Evolutionary conservation across 2,113 vertebrate species (phyloP), one percentile per base, ranked within the genome.

Genomic region (Ranitomeya variabilis): DNA sequence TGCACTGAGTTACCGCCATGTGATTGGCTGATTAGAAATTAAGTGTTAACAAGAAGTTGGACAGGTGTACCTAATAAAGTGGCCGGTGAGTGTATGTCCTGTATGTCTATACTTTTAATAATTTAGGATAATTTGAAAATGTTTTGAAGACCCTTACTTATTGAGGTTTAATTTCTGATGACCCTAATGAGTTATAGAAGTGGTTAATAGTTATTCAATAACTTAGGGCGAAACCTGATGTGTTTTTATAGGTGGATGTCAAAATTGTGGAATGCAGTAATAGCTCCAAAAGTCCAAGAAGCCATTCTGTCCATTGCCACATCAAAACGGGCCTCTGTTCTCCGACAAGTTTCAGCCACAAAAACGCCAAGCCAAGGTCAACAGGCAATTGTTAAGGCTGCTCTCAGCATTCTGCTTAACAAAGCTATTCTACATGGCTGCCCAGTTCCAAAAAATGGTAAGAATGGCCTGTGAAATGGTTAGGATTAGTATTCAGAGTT

Each of bases 391-490:
- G 96, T 98, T 66, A 98, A 96, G 92, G 97, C 98, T 5, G 97
- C 97, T 74, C 97, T 99, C 92, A 98, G 97, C 92, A 98, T 99
- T 94, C 92, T 99, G 92, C 94, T 99, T 85, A 98, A 98, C 91
- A 98, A 99, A 93, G 97, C 97, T 2, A 94, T 99, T 85, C 92
- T 98, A 74, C 96, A 94, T 62, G 96, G 96, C 91, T 99, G 97
- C 91, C 97, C 97, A 62, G 95, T 99, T 74, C 94, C 96, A 66
- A 96, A 94, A 90, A 92, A 96, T 94, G 98, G 98, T 99, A 93
- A 88, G 10, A 45, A 37, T 21, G 9, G 57, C 5, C 37, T 51
- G 1, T 83, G 51, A n/a, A 16, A 26, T 37, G 64, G 11, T 14
- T 45, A 37, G 19, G 26, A 21, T 21, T 8, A 26, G 45, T 31